These are phyloP conservation scores for Protophormia terraenovae DNA, from an alignment of 2,888 invertebrate genomes.

Conservation along the genomic window DNA sequence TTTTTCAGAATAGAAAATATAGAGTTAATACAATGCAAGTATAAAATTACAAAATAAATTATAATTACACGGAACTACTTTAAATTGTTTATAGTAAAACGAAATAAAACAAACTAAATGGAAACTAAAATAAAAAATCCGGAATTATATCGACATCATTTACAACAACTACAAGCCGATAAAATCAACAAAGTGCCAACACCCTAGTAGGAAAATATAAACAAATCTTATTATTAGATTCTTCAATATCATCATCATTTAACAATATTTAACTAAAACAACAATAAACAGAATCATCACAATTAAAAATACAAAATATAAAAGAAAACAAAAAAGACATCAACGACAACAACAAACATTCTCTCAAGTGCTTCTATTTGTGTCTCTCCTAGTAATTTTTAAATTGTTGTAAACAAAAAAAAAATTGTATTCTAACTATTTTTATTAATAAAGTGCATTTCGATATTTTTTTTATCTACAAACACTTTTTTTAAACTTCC, in stretches of 20 bases:
- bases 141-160: constrained; percentile 25
- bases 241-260: constrained; percentile 17
- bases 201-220: constrained; percentile 24
- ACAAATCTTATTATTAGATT: neutral
- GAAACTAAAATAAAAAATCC: constrained; percentile 44
- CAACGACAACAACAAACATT: constrained; percentile 29
- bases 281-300: constrained; percentile 38
- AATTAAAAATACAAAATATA: constrained; percentile 43
- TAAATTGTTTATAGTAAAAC: neutral
- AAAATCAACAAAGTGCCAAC: constrained; percentile 56
- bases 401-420: neutral
- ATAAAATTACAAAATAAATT: neutral
- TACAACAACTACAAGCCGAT: constrained; percentile 19
- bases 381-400: constrained; percentile 13
- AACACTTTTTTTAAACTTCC: neutral
- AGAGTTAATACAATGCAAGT: neutral
- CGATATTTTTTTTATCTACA: neutral
- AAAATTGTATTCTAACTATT: neutral
- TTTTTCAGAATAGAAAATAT: neutral
- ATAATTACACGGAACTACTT: neutral
- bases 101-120: constrained; percentile 37
- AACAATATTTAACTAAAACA: neutral
- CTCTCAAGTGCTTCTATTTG: constrained; percentile 42
- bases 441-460: constrained; percentile 29
- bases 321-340: constrained; percentile 38